These are phyloP conservation scores for Passer domesticus DNA, from an alignment of 2,113 vertebrate genomes.

Conservation along the genomic window DNA sequence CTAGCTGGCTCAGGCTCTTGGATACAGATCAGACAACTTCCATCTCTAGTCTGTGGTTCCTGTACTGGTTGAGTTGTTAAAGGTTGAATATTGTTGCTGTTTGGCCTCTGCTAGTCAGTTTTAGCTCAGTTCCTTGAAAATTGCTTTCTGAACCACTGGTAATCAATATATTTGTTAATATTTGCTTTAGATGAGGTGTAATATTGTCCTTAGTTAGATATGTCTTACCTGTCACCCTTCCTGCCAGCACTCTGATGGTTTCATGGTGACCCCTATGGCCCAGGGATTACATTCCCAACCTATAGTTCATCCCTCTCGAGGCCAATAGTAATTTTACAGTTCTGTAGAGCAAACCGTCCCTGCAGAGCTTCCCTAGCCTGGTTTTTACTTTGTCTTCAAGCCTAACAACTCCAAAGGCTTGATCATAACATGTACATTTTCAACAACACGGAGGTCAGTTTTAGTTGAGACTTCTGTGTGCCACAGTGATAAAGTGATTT, in stretches of 20 bases:
- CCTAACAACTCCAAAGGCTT: not conserved
- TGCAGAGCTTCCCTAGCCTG: not conserved
- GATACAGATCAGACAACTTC: not conserved
- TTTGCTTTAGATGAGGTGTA: not conserved
- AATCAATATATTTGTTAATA: not conserved
- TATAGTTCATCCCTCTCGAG: not conserved
- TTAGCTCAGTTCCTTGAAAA: not conserved
- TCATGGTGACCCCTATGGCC: accelerated
- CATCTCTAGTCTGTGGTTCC: not conserved
- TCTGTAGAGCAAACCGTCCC: not conserved
- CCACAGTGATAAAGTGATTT: not conserved
- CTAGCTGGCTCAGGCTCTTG: not conserved
- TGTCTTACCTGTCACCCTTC: not conserved
- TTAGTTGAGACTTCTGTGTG: not conserved
- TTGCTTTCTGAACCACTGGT: not conserved
- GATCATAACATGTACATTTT: not conserved
- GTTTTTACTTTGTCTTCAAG: not conserved
- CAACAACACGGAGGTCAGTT: not conserved
- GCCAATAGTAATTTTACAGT: not conserved
- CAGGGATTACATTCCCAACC: not conserved
- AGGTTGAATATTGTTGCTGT: not conserved
- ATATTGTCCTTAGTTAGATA: not conserved
- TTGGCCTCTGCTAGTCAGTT: not conserved
- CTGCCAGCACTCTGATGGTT: not conserved
- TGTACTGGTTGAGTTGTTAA: not conserved